Percentiles rank a stretch among this genome's conserved stretches.
Evolutionary conservation across 2,113 vertebrate genomes (phyloP).

Genomic region (Eurypyga helias): DNA sequence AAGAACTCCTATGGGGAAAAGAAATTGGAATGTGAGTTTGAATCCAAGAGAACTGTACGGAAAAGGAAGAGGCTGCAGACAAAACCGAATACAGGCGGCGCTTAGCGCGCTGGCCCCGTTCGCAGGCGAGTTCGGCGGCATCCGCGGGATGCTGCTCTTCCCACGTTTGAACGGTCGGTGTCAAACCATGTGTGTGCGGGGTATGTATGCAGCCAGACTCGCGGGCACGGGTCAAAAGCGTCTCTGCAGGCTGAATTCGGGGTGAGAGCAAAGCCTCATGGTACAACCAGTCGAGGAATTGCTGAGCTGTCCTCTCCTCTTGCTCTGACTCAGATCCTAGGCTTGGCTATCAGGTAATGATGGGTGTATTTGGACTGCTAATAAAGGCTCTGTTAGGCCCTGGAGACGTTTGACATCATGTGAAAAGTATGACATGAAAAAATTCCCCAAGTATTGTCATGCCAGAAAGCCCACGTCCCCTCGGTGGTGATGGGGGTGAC

Average conservation of each 20-base stretch:
- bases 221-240: rapidly evolving
- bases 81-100: rapidly evolving
- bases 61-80: background rate
- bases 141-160: rapidly evolving
- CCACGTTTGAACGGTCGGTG: rapidly evolving
- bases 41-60: rapidly evolving
- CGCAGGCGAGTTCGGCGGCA: background rate
- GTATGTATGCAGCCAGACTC: rapidly evolving
- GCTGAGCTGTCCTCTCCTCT: background rate
- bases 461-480: background rate
- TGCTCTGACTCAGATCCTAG: rapidly evolving
- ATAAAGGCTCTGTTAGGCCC: background rate
- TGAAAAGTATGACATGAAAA: background rate
- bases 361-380: background rate
- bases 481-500: background rate
- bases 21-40: background rate
- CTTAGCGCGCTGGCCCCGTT: rapidly evolving
- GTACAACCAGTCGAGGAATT: background rate
- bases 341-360: background rate
- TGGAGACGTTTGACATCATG: background rate
- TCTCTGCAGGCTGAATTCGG: rapidly evolving
- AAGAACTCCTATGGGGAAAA: background rate
- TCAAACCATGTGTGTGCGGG: rapidly evolving
- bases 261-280: background rate
- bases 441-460: background rate